Base-by-base conservation (phyloP, 2,888 invertebrate genomes). In the Gerris lacustris region DNA sequence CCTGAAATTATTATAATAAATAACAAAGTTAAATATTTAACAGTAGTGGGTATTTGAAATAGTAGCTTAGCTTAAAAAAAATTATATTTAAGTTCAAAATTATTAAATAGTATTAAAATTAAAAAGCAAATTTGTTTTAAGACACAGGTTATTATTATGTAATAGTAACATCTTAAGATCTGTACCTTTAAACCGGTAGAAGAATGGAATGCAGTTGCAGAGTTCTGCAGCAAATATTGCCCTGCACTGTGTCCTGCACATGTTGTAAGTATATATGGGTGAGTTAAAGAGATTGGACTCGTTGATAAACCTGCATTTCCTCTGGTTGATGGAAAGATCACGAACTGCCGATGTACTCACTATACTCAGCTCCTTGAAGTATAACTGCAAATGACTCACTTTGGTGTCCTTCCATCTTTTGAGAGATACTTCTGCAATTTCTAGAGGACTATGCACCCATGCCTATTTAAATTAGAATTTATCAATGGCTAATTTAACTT, bases 311-410 rank as follows among this genome's bases (percentile, higher is more conserved):
- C 78, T 74, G 71, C 81, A 81, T 43, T 78, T 77, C 69, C 80
- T 76, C 73, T 80, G 80, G 43, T 72, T 63, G 11, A 78, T 73
- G 0, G 70, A 73, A 44, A 80, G 74, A 11, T 71, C 47, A 45
- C 73, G 73, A 2, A 86, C 86, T 71, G 84, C 85, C 2, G 82
- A 79, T 0, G 86, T 81, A 0, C 86, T 86, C 74, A 84, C 85
- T 11, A 86, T 86, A 68, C 85, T 84, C 63, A 86, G 76, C 0
- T 86, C 86, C 5, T 84, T 84, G 6, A 87, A 31, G 31, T 31
- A 31, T 31, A 31, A 4, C 31, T 31, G 31, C 31, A 31, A 31
- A 31, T 31, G 31, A 31, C 31, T 31, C 31, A 31, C 31, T 31
- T 31, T 31, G 4, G 31, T 4, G 31, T 31, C 31, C 31, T 31